Evolutionary conservation across 1,140 invertebrate genomes (phyloP).

Genomic region (Bombus haemorrhoidalis): DNA sequence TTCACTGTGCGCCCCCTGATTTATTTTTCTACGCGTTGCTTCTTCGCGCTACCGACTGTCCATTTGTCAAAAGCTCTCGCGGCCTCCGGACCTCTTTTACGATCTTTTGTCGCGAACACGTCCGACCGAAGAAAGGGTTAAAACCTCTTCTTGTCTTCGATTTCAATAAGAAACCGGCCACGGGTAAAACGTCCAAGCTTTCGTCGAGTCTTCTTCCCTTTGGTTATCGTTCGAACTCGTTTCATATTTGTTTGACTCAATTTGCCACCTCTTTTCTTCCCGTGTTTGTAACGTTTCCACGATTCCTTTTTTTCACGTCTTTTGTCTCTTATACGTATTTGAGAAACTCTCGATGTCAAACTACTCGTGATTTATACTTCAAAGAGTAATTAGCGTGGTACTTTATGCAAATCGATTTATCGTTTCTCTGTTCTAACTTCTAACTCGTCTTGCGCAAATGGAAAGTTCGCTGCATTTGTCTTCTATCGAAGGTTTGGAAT

Average conservation of each 20-base stretch:
- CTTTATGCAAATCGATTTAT: not conserved
- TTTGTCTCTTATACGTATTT: not conserved
- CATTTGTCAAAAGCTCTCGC: slow-evolving; percentile 66
- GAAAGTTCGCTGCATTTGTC: too few relatives aligned
- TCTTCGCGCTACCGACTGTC: slow-evolving; percentile 61
- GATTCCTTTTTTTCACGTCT: not conserved
- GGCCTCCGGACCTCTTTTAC: slow-evolving; percentile 35
- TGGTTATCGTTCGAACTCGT: not conserved
- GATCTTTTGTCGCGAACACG: slow-evolving; percentile 53
- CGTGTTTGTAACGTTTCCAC: not conserved
- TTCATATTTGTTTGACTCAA: not conserved
- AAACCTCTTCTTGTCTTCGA: slow-evolving; percentile 44
- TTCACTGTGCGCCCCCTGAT: slow-evolving; percentile 38
- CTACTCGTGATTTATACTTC: not conserved
- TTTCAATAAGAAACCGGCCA: slow-evolving; percentile 45
- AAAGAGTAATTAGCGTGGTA: not conserved
- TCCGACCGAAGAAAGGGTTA: slow-evolving; percentile 59
- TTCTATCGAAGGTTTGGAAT: too few relatives aligned
- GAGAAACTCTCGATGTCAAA: not conserved
- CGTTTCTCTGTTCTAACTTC: too few relatives aligned
- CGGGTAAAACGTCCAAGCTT: not conserved
- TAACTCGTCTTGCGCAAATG: too few relatives aligned
- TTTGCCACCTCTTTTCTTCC: not conserved
- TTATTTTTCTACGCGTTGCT: slow-evolving; percentile 60
- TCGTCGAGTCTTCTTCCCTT: not conserved